These are phyloP conservation scores for Phaetusa simplex DNA, from an alignment of 2,113 vertebrate species.

Conservation along the genomic window DNA sequence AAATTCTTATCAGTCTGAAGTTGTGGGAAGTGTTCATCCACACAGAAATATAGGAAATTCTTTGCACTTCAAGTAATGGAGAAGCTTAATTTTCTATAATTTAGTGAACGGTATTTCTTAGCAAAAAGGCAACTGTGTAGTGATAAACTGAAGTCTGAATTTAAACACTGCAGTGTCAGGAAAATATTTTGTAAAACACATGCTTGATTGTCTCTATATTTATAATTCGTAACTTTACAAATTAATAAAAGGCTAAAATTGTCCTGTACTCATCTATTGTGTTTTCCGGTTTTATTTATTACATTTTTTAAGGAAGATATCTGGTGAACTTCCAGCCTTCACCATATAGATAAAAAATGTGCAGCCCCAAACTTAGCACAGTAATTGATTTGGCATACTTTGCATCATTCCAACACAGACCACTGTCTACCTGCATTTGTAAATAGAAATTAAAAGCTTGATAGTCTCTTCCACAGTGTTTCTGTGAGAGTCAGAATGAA, in stretches of 20 bases:
- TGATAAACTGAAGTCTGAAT: background rate
- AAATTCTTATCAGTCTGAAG: background rate
- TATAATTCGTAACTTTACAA: background rate
- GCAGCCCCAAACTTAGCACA: background rate
- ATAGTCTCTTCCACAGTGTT: background rate
- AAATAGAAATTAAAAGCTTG: conserved; percentile 36
- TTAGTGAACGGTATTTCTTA: background rate
- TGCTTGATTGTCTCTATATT: background rate
- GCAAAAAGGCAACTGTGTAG: background rate
- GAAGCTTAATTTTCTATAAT: background rate
- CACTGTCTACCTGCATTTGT: conserved; percentile 67
- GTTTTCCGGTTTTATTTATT: background rate
- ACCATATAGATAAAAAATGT: background rate
- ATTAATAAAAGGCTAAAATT: background rate
- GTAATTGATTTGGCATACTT: conserved; percentile 32
- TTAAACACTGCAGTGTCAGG: background rate
- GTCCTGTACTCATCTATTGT: background rate
- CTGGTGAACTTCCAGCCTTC: background rate
- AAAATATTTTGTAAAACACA: background rate
- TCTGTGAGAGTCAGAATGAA: background rate
- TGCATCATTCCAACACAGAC: background rate
- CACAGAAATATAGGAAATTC: background rate
- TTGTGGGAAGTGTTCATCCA: background rate
- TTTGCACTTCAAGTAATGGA: background rate
- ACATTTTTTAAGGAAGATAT: background rate